Evolutionary conservation across 2,113 vertebrate genomes (phyloP).

Genomic region (Vidua chalybeata): DNA sequence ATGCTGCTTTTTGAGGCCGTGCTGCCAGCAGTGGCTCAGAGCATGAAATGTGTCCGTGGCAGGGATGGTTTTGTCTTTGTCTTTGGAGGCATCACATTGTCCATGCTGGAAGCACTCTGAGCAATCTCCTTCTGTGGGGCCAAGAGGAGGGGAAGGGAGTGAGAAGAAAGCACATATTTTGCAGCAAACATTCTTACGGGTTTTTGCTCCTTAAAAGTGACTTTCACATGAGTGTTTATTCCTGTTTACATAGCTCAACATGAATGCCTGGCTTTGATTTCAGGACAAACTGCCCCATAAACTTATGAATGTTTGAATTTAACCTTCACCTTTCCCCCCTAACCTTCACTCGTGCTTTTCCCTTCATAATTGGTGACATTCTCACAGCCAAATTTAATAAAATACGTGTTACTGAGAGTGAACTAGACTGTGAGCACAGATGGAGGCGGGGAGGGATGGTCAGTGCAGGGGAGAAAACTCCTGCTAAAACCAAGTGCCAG

Average conservation of each 20-base stretch:
- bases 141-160: background rate
- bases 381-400: conserved; percentile 22
- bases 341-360: conserved; percentile 40
- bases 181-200: background rate
- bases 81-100: background rate
- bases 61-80: background rate
- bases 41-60: background rate
- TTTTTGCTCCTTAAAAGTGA: background rate
- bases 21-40: background rate
- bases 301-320: conserved; percentile 41
- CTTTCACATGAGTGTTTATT: conserved; percentile 21
- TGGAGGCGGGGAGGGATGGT: background rate
- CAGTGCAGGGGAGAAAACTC: background rate
- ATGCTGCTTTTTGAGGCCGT: background rate
- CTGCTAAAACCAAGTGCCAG: background rate
- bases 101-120: background rate
- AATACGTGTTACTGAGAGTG: background rate
- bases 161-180: background rate
- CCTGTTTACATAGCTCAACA: background rate
- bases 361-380: background rate
- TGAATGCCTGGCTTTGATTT: conserved; percentile 60
- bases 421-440: background rate
- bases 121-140: background rate
- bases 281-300: conserved; percentile 62
- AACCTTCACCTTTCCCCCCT: conserved; percentile 57